These are phyloP conservation scores for Aurelia aurita complex sp. Pacific DNA, from an alignment of 30 jellyfish, hydroid and myxozoan species.

Conservation along the genomic window DNA sequence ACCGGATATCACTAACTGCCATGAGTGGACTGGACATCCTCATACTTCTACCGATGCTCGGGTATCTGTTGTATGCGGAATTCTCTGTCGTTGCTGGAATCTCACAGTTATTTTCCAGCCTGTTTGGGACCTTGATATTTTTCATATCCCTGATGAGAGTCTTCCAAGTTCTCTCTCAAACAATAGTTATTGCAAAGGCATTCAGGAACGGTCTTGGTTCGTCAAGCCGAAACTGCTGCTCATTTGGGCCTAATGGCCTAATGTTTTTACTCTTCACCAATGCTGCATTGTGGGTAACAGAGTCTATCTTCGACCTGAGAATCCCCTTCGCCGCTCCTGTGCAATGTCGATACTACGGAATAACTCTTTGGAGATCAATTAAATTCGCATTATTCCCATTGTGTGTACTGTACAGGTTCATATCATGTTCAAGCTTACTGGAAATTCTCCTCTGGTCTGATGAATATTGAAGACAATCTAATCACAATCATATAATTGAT, in stretches of 20 bases:
- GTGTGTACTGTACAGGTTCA: slow-evolving; percentile 54
- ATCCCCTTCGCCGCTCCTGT: slow-evolving; percentile 58
- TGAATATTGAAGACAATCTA: slow-evolving; percentile 10
- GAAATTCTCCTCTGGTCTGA: slow-evolving; percentile 72
- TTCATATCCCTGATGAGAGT: slow-evolving; percentile 34
- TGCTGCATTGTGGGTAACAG: slow-evolving; percentile 70
- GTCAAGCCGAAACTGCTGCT: slow-evolving; percentile 40
- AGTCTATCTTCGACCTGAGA: slow-evolving; percentile 59
- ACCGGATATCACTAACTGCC: neutral
- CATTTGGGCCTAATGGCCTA: slow-evolving; percentile 27
- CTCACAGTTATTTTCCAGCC: slow-evolving; percentile 20
- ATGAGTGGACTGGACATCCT: slow-evolving; percentile 66
- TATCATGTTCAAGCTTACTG: slow-evolving; percentile 42
- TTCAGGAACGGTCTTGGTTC: slow-evolving; percentile 32
- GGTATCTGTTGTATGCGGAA: slow-evolving; percentile 63
- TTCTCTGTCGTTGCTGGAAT: slow-evolving; percentile 60
- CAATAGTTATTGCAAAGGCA: slow-evolving; percentile 40
- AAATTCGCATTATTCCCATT: slow-evolving; percentile 56
- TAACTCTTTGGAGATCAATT: slow-evolving; percentile 48
- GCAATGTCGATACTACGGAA: slow-evolving; percentile 49
- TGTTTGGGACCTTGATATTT: slow-evolving; percentile 14
- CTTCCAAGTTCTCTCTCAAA: slow-evolving; percentile 28
- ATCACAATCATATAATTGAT: too few relatives aligned
- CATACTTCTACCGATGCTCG: slow-evolving; percentile 54
- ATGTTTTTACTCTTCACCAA: slow-evolving; percentile 57